Conservation (phyloP, 2,113 vertebrate genomes). For the Tonatia bakeri region DNA sequence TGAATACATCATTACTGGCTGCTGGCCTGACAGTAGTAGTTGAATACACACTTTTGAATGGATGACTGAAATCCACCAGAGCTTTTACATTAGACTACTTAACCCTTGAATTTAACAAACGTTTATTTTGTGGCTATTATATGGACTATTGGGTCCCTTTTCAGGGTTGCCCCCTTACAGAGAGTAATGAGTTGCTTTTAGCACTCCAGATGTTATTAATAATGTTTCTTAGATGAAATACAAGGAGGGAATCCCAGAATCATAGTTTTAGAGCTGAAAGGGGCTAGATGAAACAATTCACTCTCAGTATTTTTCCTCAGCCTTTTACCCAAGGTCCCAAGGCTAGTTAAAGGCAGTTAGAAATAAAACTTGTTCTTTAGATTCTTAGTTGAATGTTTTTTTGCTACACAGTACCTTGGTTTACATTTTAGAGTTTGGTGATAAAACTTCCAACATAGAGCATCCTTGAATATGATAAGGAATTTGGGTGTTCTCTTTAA, state of each 20-base stretch:
- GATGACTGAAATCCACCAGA: neutral
- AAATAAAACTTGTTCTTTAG: neutral
- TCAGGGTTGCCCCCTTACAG: neutral
- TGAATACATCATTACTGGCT: neutral
- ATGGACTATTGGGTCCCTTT: neutral
- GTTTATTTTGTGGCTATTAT: neutral
- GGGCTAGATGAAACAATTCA: neutral
- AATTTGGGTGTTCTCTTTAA: neutral
- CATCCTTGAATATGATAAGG: neutral
- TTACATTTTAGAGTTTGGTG: neutral
- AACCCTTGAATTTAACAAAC: neutral
- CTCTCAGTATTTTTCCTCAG: neutral
- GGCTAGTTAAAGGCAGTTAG: neutral
- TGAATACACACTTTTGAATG: neutral
- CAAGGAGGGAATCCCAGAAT: neutral
- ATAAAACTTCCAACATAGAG: neutral
- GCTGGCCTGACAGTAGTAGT: neutral
- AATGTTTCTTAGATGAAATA: neutral
- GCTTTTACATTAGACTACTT: neutral
- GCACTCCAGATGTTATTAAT: neutral
- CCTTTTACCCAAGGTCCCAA: neutral
- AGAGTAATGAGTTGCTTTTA: neutral
- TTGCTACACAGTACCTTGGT: neutral
- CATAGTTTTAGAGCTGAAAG: neutral
- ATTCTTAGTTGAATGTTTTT: neutral